Conservation (phyloP, 2,888 invertebrate species). For the Choreutis nemorana region DNA sequence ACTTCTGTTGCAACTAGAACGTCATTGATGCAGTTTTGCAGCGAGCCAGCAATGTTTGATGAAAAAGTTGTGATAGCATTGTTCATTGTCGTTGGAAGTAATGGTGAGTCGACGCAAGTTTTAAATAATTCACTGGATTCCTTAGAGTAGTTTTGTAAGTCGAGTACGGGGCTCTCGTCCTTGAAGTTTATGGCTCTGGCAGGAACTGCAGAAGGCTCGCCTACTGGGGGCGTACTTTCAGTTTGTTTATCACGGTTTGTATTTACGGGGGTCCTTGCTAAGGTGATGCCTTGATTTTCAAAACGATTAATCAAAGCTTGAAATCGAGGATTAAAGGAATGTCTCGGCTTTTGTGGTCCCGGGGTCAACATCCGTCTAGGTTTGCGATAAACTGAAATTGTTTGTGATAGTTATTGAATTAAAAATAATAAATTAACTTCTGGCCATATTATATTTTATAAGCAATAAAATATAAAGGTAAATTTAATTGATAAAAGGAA, state of each 20-base stretch:
- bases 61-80: constrained; percentile 42
- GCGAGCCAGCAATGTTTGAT: constrained; percentile 39
- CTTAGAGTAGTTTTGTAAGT: constrained; percentile 26
- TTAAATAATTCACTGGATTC: constrained; percentile 48
- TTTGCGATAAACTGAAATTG: constrained; percentile 48
- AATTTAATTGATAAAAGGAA: constrained; percentile 4
- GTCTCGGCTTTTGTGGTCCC: constrained; percentile 42
- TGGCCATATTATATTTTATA: constrained; percentile 8
- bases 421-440: not conserved
- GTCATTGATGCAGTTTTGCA: constrained; percentile 43
- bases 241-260: constrained; percentile 26
- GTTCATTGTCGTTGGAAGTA: constrained; percentile 17
- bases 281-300: constrained; percentile 35
- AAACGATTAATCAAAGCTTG: constrained; percentile 56
- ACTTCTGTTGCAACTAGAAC: constrained; percentile 40
- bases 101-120: constrained; percentile 38
- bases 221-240: constrained; percentile 41
- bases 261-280: constrained; percentile 36
- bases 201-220: constrained; percentile 32
- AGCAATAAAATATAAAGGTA: constrained; percentile 8
- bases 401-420: too few relatives aligned
- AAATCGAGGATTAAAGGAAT: constrained; percentile 43
- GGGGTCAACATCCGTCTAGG: constrained; percentile 57
- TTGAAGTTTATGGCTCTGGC: constrained; percentile 58
- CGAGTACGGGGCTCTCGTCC: constrained; percentile 44